Base-by-base conservation (phyloP, 2,888 invertebrate species). In the Cremastinae sp. region DNA sequence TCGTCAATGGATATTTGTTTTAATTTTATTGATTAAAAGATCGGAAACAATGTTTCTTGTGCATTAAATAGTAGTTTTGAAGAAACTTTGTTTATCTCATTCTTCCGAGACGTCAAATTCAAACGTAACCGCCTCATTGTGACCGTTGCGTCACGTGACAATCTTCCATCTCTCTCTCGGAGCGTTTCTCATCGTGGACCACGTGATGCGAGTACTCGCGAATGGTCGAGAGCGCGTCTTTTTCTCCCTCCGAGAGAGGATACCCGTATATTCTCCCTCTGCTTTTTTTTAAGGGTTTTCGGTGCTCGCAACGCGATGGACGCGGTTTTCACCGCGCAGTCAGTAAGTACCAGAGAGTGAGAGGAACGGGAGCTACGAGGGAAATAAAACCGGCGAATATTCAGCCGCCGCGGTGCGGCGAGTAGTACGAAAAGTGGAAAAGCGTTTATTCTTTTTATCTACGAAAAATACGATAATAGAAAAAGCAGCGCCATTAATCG, bases 201-300 rank as follows among this genome's bases (percentile, higher is more conserved):
- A 77, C 77, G 76, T 78, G 77, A 77, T 47, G 55, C 22, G 69
- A 10, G 49, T 70, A 7, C 20, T 66, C 35, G 59, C 74, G 74
- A 75, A 77, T 75, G 59, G 45, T 47, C 47, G 35, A 35, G 49
- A 49, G 62, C 49, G 62, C 49, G 49, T 49, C 61, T 28, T 35
- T 43, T 39, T 37, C 16, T 12, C 49, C 8, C n/a, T 28, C 37
- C 4, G 39, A 20, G 61, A 10, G 61, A 47, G 61, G 35, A 18
- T n/a, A 47, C 37, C 39, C 47, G 45, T 39, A 37, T 62, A 35
- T 12, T 22, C 12, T 49, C 22, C 28, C 0, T 37, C 43, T 49
- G 22, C 14, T 47, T 49, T 58, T 10, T 58, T 58, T 68, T 49
- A 58, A 58, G 56, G 58, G 59, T 59, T 59, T 55, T 43, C 41